Conservation (phyloP, 2,888 invertebrate species). For the Phaedon cochleariae region DNA sequence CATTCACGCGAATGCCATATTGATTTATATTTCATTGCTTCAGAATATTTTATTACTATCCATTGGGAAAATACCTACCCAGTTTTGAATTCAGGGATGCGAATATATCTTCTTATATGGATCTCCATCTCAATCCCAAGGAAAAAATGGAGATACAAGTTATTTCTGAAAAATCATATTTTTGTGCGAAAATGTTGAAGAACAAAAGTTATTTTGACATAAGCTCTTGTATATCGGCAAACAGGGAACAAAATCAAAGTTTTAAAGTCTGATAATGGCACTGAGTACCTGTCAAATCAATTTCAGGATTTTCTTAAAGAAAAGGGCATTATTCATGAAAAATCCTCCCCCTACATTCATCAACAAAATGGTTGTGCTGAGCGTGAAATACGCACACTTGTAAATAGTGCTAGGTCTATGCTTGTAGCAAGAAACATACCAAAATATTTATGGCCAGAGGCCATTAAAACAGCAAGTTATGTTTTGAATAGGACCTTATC, state of each 20-base stretch:
- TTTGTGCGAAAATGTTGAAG: constrained; percentile 10
- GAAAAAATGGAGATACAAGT: no score
- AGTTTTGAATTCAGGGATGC: no score
- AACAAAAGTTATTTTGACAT: constrained; percentile 21
- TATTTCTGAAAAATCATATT: no score
- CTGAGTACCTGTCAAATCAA: constrained; percentile 21
- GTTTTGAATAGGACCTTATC: constrained; percentile 4
- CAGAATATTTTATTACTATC: no score
- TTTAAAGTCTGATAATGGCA: constrained; percentile 28
- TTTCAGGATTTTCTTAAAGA: constrained; percentile 13
- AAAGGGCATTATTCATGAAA: constrained; percentile 26
- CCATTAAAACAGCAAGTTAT: constrained; percentile 4
- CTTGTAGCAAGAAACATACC: no score
- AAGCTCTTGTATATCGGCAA: constrained; percentile 18
- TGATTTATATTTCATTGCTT: no score
- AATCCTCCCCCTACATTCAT: constrained; percentile 23
- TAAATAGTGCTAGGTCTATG: no score
- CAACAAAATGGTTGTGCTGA: constrained; percentile 28
- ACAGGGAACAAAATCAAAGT: constrained; percentile 28
- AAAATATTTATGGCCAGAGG: no score
- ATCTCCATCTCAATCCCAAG: no score
- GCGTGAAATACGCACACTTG: constrained; percentile 18
- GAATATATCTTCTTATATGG: no score
- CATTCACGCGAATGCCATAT: no score
- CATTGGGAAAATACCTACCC: no score